Percentiles rank a stretch among this genome's conserved stretches.
phyloP scores from a whole-genome alignment of 1,140 invertebrate species.

The Danaus melanippus region DNA sequence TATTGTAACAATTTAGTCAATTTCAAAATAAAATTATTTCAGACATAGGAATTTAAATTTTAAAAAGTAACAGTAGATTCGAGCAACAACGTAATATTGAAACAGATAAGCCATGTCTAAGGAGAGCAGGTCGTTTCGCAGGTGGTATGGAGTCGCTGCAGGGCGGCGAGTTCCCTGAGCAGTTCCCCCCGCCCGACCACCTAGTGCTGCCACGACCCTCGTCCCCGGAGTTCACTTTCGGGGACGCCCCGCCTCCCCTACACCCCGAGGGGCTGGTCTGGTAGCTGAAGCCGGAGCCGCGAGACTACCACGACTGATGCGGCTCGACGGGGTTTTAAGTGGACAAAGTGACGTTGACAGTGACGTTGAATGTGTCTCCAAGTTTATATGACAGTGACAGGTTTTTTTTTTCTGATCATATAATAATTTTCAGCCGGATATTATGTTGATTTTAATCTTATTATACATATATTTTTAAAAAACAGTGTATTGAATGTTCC shows the following conservation, averaged over 20 bases:
- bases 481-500: too few relatives aligned
- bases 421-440: too few relatives aligned
- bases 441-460: constrained; percentile 1
- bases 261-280: constrained; percentile 70
- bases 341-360: constrained; percentile 37
- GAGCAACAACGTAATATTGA: too few relatives aligned
- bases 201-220: constrained; percentile 60
- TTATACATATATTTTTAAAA: not conserved
- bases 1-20: too few relatives aligned
- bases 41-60: too few relatives aligned
- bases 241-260: constrained; percentile 61
- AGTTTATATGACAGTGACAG: constrained; percentile 5
- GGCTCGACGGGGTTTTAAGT: constrained; percentile 62
- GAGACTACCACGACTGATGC: constrained; percentile 73
- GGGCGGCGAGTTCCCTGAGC: constrained; percentile 62
- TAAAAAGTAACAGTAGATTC: too few relatives aligned
- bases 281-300: constrained; percentile 74
- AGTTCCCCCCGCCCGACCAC: constrained; percentile 65
- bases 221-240: constrained; percentile 68
- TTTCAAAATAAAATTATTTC: too few relatives aligned
- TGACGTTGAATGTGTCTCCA: constrained; percentile 13
- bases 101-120: constrained; percentile 27
- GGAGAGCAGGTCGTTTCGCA: constrained; percentile 67
- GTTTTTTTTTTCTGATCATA: constrained; percentile 1
- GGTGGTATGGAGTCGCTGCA: constrained; percentile 65